Conservation (phyloP, 2,113 vertebrate species). For the Callipepla californica region DNA sequence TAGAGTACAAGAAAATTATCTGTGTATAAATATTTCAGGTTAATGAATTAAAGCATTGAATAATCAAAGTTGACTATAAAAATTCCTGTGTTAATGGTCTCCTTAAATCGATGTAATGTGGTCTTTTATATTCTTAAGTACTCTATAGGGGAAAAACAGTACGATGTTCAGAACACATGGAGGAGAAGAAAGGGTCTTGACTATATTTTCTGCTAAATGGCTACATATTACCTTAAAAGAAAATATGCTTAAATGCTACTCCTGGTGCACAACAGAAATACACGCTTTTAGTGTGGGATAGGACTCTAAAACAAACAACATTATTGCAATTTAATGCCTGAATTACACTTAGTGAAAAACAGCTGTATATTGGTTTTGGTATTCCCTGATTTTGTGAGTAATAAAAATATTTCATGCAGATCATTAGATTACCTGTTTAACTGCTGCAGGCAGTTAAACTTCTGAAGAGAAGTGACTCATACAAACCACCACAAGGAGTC, state of each 20-base stretch:
- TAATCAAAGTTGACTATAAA: background rate
- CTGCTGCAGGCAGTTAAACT: background rate
- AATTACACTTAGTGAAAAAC: background rate
- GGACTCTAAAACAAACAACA: background rate
- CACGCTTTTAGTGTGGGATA: background rate
- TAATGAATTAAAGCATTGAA: background rate
- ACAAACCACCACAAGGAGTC: background rate
- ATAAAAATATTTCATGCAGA: background rate
- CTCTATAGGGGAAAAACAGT: background rate
- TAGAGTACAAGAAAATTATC: background rate
- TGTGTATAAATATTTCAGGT: background rate
- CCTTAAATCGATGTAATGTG: background rate
- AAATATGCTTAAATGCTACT: background rate
- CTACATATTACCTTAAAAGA: background rate
- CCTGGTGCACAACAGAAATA: background rate
- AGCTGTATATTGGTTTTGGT: background rate
- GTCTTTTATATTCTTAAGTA: background rate
- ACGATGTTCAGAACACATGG: background rate
- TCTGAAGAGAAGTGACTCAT: background rate
- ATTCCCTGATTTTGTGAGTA: constrained; percentile 9
- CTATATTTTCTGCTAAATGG: background rate
- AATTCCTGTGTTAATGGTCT: background rate
- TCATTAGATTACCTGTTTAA: background rate
- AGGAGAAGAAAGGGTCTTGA: background rate
- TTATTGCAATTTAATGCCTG: background rate